A percentile compares a stretch with the other conserved stretches of the same genome.
These are phyloP conservation scores for Drosophila glabriapex DNA, from an alignment of 2,888 invertebrate genomes.

Conservation along the genomic window DNA sequence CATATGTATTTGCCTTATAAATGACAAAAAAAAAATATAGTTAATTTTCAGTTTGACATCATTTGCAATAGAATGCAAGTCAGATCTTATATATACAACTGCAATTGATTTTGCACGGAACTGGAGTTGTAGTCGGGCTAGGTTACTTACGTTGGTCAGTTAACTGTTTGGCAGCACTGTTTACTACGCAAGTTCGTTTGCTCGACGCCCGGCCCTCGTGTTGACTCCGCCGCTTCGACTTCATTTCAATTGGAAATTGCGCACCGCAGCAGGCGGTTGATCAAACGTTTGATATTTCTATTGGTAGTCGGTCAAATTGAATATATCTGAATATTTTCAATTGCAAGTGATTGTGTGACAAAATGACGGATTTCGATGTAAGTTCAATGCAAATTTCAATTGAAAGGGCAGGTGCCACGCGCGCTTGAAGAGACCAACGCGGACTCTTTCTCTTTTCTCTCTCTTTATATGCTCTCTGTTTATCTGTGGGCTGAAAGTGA, in stretches of 20 bases:
- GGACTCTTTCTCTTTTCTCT: not conserved
- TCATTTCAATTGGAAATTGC: conserved; percentile 76
- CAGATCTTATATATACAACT: not conserved
- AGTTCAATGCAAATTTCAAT: conserved; percentile 45
- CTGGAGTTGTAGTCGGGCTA: not conserved
- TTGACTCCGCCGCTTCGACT: conserved; percentile 51
- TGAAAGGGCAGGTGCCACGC: conserved; percentile 13
- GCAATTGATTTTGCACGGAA: not conserved
- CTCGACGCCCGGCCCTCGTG: conserved; percentile 39
- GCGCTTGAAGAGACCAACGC: not conserved
- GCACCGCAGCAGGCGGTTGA: conserved; percentile 55
- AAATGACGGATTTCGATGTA: conserved; percentile 75
- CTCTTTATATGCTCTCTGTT: conserved; percentile 46
- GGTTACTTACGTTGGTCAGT: not conserved
- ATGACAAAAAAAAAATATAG: not conserved
- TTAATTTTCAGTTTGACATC: not conserved
- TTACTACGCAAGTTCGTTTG: conserved; percentile 38
- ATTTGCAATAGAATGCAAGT: not conserved
- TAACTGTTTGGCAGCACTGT: conserved; percentile 48
- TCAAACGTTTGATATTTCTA: conserved; percentile 36
- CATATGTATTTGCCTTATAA: conserved; percentile 3
- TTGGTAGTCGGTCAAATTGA: conserved; percentile 47
- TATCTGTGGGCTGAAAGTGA: conserved; percentile 42
- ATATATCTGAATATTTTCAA: conserved; percentile 48
- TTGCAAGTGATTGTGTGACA: conserved; percentile 49